Conservation (phyloP, 2,797 vertebrate species). For the Galago senegalensis region DNA sequence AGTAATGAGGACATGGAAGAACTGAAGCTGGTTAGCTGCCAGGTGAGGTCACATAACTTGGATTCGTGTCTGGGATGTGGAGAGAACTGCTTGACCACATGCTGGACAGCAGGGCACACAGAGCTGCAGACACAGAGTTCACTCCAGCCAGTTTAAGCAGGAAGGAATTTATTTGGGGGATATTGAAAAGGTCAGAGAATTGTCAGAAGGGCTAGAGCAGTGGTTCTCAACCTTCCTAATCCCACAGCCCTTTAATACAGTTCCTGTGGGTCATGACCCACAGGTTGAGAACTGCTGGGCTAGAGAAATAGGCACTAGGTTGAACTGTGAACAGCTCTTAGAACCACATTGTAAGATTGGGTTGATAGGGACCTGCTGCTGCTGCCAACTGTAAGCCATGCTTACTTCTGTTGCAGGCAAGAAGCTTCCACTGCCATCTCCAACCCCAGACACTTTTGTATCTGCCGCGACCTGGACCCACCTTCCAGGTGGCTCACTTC, state of each 20-base stretch:
- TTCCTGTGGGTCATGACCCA: too few relatives aligned
- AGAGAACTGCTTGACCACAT: not conserved
- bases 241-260: too few relatives aligned
- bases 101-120: not conserved
- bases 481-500: not conserved
- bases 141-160: not conserved
- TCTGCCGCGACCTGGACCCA: not conserved
- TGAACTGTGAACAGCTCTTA: not conserved
- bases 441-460: not conserved
- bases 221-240: too few relatives aligned
- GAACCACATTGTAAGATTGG: not conserved
- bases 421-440: not conserved
- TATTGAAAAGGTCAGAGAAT: not conserved
- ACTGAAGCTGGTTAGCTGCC: not conserved
- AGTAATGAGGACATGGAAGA: not conserved
- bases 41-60: not conserved
- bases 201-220: not conserved
- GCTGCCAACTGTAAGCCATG: too few relatives aligned
- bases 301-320: not conserved
- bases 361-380: not conserved
- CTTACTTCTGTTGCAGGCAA: not conserved
- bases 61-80: not conserved
- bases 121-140: not conserved
- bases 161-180: not conserved
- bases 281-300: not conserved